A percentile compares a stretch with the other conserved stretches of the same genome.
phyloP scores from a whole-genome alignment of 2,888 invertebrate genomes.

The Leucozona laternaria region DNA sequence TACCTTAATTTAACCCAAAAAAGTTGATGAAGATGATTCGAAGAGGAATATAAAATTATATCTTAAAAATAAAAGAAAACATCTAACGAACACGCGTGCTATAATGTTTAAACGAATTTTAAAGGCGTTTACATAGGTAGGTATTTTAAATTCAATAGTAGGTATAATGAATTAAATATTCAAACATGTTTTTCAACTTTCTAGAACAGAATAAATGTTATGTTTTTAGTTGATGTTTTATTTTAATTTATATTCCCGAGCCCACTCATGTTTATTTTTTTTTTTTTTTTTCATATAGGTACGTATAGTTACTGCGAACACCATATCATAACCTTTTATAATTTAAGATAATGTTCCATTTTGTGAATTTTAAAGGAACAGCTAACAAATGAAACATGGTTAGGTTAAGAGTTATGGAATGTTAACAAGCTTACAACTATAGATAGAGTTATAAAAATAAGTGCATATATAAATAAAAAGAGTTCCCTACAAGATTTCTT shows the following conservation, averaged over 20 bases:
- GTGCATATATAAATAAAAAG: too few relatives aligned
- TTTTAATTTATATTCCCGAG: background rate
- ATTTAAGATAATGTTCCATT: conserved; percentile 1
- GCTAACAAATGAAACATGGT: too few relatives aligned
- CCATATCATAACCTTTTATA: too few relatives aligned
- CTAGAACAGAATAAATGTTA: conserved; percentile 4
- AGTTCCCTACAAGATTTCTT: too few relatives aligned
- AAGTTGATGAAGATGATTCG: background rate
- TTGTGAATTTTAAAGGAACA: too few relatives aligned
- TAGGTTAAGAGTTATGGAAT: too few relatives aligned
- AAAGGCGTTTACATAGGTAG: background rate
- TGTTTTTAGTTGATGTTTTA: too few relatives aligned
- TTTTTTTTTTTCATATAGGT: too few relatives aligned
- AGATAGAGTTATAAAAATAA: too few relatives aligned
- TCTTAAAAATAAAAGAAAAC: too few relatives aligned
- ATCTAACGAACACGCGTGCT: background rate
- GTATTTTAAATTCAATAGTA: background rate
- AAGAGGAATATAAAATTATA: background rate
- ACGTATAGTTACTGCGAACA: too few relatives aligned
- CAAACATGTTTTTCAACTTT: conserved; percentile 27
- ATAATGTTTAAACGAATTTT: conserved; percentile 4
- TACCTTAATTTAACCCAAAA: background rate
- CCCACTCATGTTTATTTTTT: background rate
- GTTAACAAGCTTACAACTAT: too few relatives aligned
- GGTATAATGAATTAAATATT: background rate